Base-by-base conservation (phyloP, 2,888 invertebrate genomes). In the Callimorpha dominula region DNA sequence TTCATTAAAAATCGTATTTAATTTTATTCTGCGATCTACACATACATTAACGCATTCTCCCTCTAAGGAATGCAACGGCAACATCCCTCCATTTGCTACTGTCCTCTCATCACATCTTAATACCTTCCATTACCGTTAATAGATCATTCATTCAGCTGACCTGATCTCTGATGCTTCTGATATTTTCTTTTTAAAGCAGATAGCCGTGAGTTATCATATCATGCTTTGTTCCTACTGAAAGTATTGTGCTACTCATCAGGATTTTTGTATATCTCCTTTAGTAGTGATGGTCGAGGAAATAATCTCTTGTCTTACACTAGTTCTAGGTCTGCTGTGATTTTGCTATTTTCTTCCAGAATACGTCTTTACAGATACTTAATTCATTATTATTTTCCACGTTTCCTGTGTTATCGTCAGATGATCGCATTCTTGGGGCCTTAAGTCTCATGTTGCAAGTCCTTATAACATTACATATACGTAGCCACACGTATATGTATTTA, bases 391-490 rank as follows among this genome's bases (percentile, higher is more conserved):
- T 70, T 72, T 70, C 14, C 71, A 46, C 46, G 60, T 73, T 68
- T 68, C 57, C 71, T 76, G 66, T 77, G 65, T 77, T 72, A 57
- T 67, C 68, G 70, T 76, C 74, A 72, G 67, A 75, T 74, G 71
- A 80, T 79, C 78, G 84, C 82, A 79, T 82, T 82, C 84, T 84
- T 82, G 80, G 82, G 82, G 82, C 84, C 82, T 84, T 81, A 84
- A 68, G 84, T 81, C 84, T 82, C 82, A 81, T 74, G 80, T 84
- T 83, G 82, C 84, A 81, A 71, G 73, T 77, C 74, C 76, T 81
- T 74, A 71, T 73, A 68, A 69, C 68, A 42, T 31, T 65, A 31
- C 31, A 31, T 31, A 65, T 68, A 71, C 49, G 54, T 71, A 69
- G 73, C 69, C 42, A 65, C 52, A 71, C 65, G n/a, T 64, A 63